phyloP scores from a whole-genome alignment of 2,888 invertebrate genomes.

The Celastrina argiolus region DNA sequence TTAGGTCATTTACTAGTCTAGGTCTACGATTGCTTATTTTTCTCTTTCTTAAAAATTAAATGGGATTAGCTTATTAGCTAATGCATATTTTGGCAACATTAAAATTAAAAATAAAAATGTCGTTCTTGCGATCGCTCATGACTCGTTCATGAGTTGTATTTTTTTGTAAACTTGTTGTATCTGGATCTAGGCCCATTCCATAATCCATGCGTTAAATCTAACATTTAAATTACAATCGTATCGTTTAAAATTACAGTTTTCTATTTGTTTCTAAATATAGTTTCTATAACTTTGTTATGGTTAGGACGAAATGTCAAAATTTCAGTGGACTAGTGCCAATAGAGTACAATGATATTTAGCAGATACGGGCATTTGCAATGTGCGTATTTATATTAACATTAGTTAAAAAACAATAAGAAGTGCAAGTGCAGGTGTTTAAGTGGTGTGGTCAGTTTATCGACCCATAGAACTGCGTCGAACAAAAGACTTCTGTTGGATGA shows the following conservation, averaged over 20 bases:
- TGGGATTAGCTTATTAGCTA: not conserved
- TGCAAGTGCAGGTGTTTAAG: slow-evolving; percentile 31
- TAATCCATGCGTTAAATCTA: not conserved
- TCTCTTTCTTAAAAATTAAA: no score
- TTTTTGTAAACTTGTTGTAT: not conserved
- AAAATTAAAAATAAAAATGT: not conserved
- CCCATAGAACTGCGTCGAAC: slow-evolving; percentile 30
- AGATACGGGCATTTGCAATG: slow-evolving; percentile 54
- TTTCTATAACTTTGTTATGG: no score
- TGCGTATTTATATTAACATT: slow-evolving; percentile 45
- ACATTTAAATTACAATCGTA: not conserved
- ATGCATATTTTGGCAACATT: not conserved
- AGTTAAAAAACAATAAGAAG: slow-evolving; percentile 40
- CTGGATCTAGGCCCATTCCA: not conserved
- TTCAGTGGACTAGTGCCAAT: slow-evolving; percentile 68
- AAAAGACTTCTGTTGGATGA: slow-evolving; percentile 51
- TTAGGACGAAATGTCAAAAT: slow-evolving; percentile 66
- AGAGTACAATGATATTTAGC: slow-evolving; percentile 54
- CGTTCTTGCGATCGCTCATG: slow-evolving; percentile 10
- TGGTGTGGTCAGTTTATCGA: slow-evolving; percentile 31
- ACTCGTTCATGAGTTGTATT: slow-evolving; percentile 9
- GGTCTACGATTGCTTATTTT: no score
- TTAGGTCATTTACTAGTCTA: no score
- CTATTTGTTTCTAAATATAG: not conserved
- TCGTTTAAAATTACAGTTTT: not conserved